These are phyloP conservation scores for Zophobas morio DNA, from an alignment of 1,140 invertebrate genomes.

Conservation along the genomic window DNA sequence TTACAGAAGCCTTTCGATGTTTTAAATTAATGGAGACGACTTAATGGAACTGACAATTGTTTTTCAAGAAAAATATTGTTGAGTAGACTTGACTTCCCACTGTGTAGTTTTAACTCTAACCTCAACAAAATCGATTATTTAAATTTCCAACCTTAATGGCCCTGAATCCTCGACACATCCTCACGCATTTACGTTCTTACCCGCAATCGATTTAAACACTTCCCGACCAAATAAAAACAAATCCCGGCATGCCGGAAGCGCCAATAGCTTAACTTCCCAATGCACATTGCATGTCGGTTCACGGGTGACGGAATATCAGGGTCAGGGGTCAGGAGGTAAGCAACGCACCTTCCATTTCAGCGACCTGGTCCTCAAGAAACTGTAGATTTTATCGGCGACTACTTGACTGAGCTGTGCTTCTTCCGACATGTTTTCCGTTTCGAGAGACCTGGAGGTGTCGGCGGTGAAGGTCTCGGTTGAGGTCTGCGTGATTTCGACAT, in stretches of 20 bases:
- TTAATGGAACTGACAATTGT: too few species aligned
- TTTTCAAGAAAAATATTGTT: too few species aligned
- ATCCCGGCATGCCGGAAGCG: background rate
- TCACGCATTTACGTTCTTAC: too few species aligned
- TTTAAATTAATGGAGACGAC: too few species aligned
- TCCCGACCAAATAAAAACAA: too few species aligned
- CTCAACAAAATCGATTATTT: too few species aligned
- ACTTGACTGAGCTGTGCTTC: conserved; percentile 80
- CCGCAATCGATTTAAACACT: too few species aligned
- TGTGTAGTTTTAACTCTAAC: too few species aligned
- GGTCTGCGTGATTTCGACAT: conserved; percentile 80
- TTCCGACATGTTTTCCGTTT: conserved; percentile 69
- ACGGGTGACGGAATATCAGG: background rate
- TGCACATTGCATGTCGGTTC: background rate
- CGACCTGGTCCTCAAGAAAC: conserved; percentile 80
- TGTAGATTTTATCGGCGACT: conserved; percentile 80
- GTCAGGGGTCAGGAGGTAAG: conserved; percentile 21
- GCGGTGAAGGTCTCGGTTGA: conserved; percentile 56
- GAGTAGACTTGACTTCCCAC: too few species aligned
- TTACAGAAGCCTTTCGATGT: too few species aligned
- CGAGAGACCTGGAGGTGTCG: conserved; percentile 62
- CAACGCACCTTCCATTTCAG: conserved; percentile 73
- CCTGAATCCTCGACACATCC: too few species aligned
- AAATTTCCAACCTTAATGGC: too few species aligned
- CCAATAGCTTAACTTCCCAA: background rate